phyloP scores from a whole-genome alignment of 2,888 invertebrate species.

The Mesochorus sp. region DNA sequence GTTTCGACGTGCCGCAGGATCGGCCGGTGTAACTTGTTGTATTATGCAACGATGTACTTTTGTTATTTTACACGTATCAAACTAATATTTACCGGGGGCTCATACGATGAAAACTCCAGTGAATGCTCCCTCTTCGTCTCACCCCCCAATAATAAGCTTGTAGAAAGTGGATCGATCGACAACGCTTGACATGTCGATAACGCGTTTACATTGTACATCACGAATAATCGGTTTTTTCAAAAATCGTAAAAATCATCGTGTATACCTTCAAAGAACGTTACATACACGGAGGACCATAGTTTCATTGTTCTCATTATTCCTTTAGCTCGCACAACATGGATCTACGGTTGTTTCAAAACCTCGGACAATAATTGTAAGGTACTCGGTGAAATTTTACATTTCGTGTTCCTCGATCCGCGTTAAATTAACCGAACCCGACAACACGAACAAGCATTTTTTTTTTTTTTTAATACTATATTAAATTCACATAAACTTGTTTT shows the following conservation, averaged over 20 bases:
- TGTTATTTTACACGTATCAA: no score
- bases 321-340: not conserved
- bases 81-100: no score
- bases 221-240: not conserved
- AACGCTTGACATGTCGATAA: not conserved
- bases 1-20: no score
- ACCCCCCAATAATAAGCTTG: not conserved
- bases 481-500: no score
- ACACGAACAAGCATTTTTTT: no score
- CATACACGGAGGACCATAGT: not conserved
- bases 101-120: not conserved
- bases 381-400: no score
- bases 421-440: no score
- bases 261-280: not conserved
- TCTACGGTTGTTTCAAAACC: not conserved
- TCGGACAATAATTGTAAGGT: no score
- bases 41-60: no score
- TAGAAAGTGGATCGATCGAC: conserved; percentile 5
- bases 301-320: not conserved
- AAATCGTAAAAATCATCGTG: not conserved
- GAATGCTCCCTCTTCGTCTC: not conserved
- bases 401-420: not conserved
- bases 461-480: no score
- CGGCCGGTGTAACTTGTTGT: no score
- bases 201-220: not conserved